Conservation (phyloP, 2,113 vertebrate genomes). For the Nothoprocta pentlandii region DNA sequence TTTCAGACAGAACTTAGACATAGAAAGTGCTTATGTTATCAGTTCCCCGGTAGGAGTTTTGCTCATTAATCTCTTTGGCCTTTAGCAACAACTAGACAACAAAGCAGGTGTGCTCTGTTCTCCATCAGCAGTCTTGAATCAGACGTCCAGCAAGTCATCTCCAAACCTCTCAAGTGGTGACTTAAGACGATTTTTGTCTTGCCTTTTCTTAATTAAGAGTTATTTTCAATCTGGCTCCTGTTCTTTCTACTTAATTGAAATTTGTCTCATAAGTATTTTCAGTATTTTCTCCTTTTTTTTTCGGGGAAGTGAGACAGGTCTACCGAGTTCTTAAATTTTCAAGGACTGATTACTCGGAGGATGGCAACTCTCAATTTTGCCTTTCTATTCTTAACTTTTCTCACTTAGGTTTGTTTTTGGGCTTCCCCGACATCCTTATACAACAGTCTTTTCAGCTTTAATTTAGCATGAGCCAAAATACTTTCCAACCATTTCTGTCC, state of each 20-base stretch:
- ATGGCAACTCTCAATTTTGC: background rate
- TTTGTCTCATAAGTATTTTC: background rate
- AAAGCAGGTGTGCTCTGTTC: background rate
- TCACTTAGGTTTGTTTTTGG: background rate
- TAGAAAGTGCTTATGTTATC: background rate
- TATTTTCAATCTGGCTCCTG: slow-evolving; percentile 6
- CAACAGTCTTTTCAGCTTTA: background rate
- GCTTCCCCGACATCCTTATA: background rate
- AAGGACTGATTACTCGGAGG: background rate
- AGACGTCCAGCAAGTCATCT: background rate
- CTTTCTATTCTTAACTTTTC: slow-evolving; percentile 2
- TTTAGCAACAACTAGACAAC: background rate
- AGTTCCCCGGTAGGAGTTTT: background rate
- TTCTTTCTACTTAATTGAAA: slow-evolving; percentile 29
- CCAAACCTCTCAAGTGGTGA: background rate
- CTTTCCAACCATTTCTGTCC: background rate
- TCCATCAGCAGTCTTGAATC: background rate
- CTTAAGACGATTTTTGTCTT: slow-evolving; percentile 15
- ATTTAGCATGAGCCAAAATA: background rate
- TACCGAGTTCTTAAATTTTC: background rate
- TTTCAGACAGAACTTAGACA: background rate
- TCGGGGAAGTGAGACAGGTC: background rate
- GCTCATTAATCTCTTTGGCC: background rate
- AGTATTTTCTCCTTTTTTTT: background rate
- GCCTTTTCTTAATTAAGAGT: slow-evolving; percentile 1